Evolutionary conservation across 2,888 invertebrate species (phyloP), one percentile per base, ranked within the genome.

Genomic region (Apamea monoglypha): DNA sequence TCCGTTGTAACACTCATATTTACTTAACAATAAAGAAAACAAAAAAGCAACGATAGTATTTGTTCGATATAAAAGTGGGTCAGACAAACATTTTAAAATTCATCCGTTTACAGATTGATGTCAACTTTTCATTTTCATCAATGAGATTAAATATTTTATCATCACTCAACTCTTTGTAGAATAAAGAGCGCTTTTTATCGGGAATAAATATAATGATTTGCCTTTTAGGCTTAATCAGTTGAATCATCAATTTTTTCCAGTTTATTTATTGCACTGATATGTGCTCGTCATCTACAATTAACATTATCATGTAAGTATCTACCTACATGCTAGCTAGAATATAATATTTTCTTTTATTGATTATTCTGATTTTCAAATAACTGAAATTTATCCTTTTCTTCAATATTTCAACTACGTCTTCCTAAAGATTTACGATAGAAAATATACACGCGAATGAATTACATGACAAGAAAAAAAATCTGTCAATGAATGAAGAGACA

Each of bases 81-180:
- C 72, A 59, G 12, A 53, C 47, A 50, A 83, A 66, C 50, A 63
- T 67, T 56, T 78, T n/a, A n/a, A 79, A 72, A 63, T 59, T 84
- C 56, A 64, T 64, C 16, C 67, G 16, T 29, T 69, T 56, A 72
- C 72, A 56, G n/a, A 80, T 69, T n/a, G 47, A 32, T 63, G 61
- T 59, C 47, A 14, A 69, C 50, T 72, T 73, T 68, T 25, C 16
- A 64, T 59, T 84, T 84, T 80, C 56, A 56, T 71, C 50, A 71
- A 29, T 59, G 61, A 59, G n/a, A 36, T 47, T 44, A 36, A 72
- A 73, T 64, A 44, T 79, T 82, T 68, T 29, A 68, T 32, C 32
- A 59, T 32, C 47, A 6, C 47, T 67, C 16, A 25, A 40, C n/a
- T 61, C 16, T 63, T 67, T 29, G 16, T 12, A 50, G 67, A 47